A percentile compares a stretch with the other conserved stretches of the same genome.
Conservation (phyloP, 2,888 invertebrate species). For the Autographa pulchrina region DNA sequence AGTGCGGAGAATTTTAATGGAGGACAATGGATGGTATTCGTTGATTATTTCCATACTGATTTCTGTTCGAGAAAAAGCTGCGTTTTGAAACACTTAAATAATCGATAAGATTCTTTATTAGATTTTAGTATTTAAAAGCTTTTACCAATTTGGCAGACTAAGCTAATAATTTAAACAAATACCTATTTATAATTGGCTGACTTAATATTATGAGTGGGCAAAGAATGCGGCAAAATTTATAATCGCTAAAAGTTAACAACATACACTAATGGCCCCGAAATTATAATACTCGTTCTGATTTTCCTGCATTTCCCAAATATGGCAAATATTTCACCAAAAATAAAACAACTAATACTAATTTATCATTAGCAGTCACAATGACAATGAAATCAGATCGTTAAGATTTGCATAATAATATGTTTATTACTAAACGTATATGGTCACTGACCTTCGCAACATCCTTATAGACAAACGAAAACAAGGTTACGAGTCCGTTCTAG, state of each 20-base stretch:
- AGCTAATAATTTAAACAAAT: no score
- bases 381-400: constrained; percentile 39
- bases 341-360: constrained; percentile 21
- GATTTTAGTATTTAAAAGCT: not conserved
- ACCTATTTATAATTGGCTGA: not conserved
- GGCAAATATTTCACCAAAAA: constrained; percentile 8
- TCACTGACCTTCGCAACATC: constrained; percentile 50
- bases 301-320: constrained; percentile 3
- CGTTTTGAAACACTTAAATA: not conserved
- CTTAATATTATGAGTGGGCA: constrained; percentile 4
- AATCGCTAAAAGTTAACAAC: not conserved
- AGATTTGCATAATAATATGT: constrained; percentile 40
- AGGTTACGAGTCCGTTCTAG: constrained; percentile 36
- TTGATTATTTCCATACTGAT: constrained; percentile 38
- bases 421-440: constrained; percentile 37
- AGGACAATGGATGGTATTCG: constrained; percentile 29
- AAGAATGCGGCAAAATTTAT: not conserved
- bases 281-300: constrained; percentile 3
- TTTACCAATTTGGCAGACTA: not conserved
- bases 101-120: not conserved
- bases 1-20: constrained; percentile 59
- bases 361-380: constrained; percentile 40
- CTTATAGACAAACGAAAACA: constrained; percentile 39
- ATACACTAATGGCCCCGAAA: not conserved
- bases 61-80: not conserved